Percentiles rank a stretch among this genome's conserved stretches.
phyloP scores from a whole-genome alignment of 2,888 invertebrate species.

The Acanthopleura granulata region DNA sequence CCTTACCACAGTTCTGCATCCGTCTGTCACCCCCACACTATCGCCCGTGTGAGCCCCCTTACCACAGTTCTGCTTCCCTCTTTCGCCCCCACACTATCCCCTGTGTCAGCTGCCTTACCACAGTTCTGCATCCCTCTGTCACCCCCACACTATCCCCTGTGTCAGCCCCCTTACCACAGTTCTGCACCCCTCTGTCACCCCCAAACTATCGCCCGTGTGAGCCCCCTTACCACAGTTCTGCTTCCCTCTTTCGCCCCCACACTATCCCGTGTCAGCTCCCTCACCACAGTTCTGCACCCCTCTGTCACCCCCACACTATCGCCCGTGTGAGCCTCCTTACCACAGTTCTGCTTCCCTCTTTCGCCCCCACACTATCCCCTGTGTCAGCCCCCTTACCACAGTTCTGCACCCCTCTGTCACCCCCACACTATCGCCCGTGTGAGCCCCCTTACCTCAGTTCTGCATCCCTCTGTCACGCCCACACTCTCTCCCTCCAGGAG shows the following conservation, averaged over 20 bases:
- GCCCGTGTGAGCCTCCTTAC: no score
- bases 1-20: no score
- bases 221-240: no score
- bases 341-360: slow-evolving; percentile 60
- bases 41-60: no score
- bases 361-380: slow-evolving; percentile 52
- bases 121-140: slow-evolving; percentile 59
- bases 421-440: slow-evolving; percentile 45
- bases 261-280: slow-evolving; percentile 38
- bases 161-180: no score
- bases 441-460: slow-evolving; percentile 49
- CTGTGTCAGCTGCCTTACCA: no score
- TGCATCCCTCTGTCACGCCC: slow-evolving; percentile 57
- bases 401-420: slow-evolving; percentile 60
- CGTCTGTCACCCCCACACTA: slow-evolving; percentile 54
- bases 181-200: slow-evolving; percentile 59
- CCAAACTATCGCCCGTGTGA: slow-evolving; percentile 48
- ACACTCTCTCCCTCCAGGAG: slow-evolving; percentile 48
- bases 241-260: slow-evolving; percentile 59
- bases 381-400: no score
- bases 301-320: slow-evolving; percentile 51
- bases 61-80: no score
- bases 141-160: slow-evolving; percentile 53
- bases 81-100: slow-evolving; percentile 50
- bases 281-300: slow-evolving; percentile 49